These are phyloP conservation scores for Aleiodes testaceus DNA, from an alignment of 2,888 invertebrate species.

Conservation along the genomic window DNA sequence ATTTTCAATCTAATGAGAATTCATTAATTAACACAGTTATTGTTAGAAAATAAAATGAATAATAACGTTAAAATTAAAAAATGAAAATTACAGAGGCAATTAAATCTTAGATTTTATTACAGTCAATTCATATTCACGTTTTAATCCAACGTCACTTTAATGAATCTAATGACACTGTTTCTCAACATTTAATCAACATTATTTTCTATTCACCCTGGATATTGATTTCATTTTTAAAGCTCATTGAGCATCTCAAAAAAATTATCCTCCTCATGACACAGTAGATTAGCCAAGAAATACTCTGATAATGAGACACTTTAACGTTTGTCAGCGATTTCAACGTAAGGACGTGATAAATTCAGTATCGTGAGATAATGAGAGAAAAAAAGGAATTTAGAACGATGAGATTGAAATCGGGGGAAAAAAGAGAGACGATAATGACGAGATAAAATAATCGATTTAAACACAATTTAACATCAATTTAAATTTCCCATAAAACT, in stretches of 20 bases:
- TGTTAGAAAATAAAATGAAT: too few relatives aligned
- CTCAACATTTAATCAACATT: not conserved
- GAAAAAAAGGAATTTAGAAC: not conserved
- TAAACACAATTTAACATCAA: too few relatives aligned
- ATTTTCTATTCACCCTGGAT: not conserved
- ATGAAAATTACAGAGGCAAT: too few relatives aligned
- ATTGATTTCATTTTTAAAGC: not conserved
- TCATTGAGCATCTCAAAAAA: not conserved
- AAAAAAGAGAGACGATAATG: not conserved
- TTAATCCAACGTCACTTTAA: too few relatives aligned
- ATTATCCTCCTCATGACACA: not conserved
- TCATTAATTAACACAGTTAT: too few relatives aligned
- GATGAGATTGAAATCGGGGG: not conserved
- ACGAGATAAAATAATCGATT: too few relatives aligned
- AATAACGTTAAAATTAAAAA: too few relatives aligned
- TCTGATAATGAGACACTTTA: not conserved
- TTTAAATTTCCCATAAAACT: too few relatives aligned
- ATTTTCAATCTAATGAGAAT: too few relatives aligned
- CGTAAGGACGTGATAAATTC: not conserved
- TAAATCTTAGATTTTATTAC: too few relatives aligned
- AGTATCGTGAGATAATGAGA: not conserved
- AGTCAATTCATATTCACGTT: too few relatives aligned
- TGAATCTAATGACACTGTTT: too few relatives aligned
- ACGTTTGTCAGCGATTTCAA: constrained; percentile 6
- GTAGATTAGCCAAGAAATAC: not conserved